Evolutionary conservation across 2,888 invertebrate genomes (phyloP).

Genomic region (Biston betularia): DNA sequence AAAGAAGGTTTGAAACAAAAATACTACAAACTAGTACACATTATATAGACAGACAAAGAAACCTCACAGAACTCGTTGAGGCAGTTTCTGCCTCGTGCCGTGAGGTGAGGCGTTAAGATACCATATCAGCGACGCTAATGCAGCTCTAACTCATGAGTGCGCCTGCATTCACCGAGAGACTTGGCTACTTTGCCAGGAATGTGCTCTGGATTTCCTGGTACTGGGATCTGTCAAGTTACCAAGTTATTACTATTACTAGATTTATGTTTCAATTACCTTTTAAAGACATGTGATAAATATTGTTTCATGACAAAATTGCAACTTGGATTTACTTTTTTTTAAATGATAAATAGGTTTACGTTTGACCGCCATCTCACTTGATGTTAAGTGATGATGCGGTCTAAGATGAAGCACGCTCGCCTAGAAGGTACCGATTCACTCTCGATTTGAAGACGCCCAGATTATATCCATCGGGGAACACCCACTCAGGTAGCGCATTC

Average conservation of each 20-base stretch:
- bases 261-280: too few relatives aligned
- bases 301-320: too few relatives aligned
- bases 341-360: too few relatives aligned
- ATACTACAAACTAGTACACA: background rate
- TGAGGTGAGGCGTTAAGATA: conserved; percentile 74
- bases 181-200: conserved; percentile 31
- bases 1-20: background rate
- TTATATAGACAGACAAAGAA: conserved; percentile 26
- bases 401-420: too few relatives aligned
- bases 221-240: background rate
- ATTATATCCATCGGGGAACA: too few relatives aligned
- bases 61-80: conserved; percentile 28
- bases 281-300: too few relatives aligned
- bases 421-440: too few relatives aligned
- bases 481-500: too few relatives aligned
- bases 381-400: too few relatives aligned
- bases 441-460: too few relatives aligned
- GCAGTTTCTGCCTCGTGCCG: conserved; percentile 30
- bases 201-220: conserved; percentile 39
- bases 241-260: background rate
- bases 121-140: conserved; percentile 79
- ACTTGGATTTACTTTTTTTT: too few relatives aligned
- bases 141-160: conserved; percentile 78
- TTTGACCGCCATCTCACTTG: too few relatives aligned
- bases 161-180: conserved; percentile 22